phyloP scores from a whole-genome alignment of 1,140 invertebrate genomes.

The Magallana ariakensis region DNA sequence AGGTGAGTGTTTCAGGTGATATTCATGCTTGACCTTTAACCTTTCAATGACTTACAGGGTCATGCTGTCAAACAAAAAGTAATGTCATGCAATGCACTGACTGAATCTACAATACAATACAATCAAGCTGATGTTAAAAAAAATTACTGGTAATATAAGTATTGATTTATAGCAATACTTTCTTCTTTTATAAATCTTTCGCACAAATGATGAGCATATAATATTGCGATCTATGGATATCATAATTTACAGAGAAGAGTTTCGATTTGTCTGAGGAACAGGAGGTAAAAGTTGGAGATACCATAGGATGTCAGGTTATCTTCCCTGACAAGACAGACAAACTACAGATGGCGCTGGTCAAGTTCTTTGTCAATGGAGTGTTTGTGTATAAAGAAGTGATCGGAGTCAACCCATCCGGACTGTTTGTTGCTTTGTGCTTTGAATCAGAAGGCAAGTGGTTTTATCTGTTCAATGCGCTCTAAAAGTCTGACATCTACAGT shows the following conservation, averaged over 20 bases:
- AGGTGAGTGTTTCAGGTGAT: background rate
- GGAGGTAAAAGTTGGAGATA: slow-evolving; percentile 15
- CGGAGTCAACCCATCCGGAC: background rate
- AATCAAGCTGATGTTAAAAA: too few species aligned
- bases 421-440: slow-evolving; percentile 36
- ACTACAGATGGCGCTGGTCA: background rate
- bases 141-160: too few species aligned
- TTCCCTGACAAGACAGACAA: slow-evolving; percentile 30
- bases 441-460: slow-evolving; percentile 19
- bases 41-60: too few species aligned
- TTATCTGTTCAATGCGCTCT: background rate
- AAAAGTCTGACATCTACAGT: background rate
- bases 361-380: slow-evolving; percentile 31
- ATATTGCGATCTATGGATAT: too few species aligned
- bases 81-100: too few species aligned
- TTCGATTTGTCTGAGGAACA: background rate
- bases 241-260: slow-evolving; percentile 1
- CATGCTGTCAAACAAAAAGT: too few species aligned
- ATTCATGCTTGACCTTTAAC: too few species aligned
- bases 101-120: too few species aligned
- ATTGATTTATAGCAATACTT: too few species aligned
- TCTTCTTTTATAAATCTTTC: too few species aligned
- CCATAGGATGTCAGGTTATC: slow-evolving; percentile 33
- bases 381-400: slow-evolving; percentile 26
- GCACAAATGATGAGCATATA: too few species aligned